These are phyloP conservation scores for Hepsetus odoe DNA, from an alignment of 2,113 vertebrate species.

Conservation along the genomic window DNA sequence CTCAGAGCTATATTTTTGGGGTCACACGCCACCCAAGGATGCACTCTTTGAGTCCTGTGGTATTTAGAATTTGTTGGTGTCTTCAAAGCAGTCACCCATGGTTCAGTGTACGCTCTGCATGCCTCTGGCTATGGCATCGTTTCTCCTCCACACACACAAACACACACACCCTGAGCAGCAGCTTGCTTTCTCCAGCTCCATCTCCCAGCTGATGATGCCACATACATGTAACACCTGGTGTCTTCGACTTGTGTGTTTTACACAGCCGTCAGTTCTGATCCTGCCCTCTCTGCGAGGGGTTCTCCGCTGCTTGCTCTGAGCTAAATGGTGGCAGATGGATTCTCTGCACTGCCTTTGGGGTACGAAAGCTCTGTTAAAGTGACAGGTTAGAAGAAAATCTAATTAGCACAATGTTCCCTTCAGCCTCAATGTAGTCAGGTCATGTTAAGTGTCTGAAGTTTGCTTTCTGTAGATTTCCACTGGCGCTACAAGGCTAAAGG, in stretches of 20 bases:
- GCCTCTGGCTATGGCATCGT: conserved; percentile 22
- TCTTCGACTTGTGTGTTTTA: conserved; percentile 34
- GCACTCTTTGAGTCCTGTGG: not conserved
- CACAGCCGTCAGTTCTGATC: conserved; percentile 40
- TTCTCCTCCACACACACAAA: conserved; percentile 13
- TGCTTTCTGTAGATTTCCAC: not conserved
- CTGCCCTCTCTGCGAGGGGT: conserved; percentile 64
- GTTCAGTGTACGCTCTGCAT: not conserved
- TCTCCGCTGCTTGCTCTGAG: conserved; percentile 61
- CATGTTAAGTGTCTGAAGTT: not conserved
- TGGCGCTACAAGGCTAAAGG: not conserved
- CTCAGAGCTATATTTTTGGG: not conserved
- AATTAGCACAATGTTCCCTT: not conserved
- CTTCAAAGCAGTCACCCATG: not conserved
- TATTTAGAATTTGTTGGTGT: not conserved
- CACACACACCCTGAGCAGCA: conserved; percentile 28
- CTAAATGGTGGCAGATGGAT: conserved; percentile 77
- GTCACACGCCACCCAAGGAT: not conserved
- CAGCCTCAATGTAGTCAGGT: conserved; percentile 46
- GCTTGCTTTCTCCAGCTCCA: conserved; percentile 44
- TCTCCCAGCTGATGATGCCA: conserved; percentile 56
- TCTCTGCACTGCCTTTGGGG: conserved; percentile 62
- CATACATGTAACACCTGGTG: conserved; percentile 53
- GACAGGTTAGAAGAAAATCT: conserved; percentile 35
- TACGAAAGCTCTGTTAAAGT: conserved; percentile 56